Evolutionary conservation across 2,113 vertebrate genomes (phyloP).

Genomic region (Mustela lutreola): DNA sequence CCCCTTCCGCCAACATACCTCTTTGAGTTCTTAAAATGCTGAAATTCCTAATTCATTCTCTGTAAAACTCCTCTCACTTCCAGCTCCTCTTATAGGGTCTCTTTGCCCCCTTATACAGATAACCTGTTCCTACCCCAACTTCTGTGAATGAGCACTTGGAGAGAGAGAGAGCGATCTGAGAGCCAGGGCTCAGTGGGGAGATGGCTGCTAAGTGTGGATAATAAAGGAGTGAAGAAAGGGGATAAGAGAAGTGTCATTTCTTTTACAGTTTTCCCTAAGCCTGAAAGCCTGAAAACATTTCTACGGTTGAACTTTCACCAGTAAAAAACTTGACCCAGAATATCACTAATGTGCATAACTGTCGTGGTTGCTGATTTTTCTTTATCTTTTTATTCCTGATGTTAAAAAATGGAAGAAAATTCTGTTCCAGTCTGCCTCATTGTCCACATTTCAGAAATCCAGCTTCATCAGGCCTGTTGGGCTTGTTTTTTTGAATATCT

Average conservation of each 20-base stretch:
- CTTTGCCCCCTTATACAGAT: neutral
- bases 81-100: neutral
- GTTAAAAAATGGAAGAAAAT: conserved; percentile 18
- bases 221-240: neutral
- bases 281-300: neutral
- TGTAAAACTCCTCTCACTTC: neutral
- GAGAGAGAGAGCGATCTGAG: neutral
- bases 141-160: neutral
- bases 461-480: neutral
- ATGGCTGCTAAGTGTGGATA: neutral
- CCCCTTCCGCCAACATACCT: neutral
- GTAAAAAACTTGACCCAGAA: conserved; percentile 6
- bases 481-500: neutral
- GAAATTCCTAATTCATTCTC: neutral
- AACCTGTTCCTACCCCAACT: neutral
- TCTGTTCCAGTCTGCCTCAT: neutral
- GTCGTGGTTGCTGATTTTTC: neutral
- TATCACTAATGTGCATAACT: neutral
- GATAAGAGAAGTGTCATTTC: neutral
- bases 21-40: neutral
- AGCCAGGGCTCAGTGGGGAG: neutral
- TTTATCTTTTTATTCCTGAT: neutral
- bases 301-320: neutral
- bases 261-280: neutral
- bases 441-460: neutral